These are phyloP conservation scores for Portevinia maculata DNA, from an alignment of 2,888 invertebrate species.

Conservation along the genomic window DNA sequence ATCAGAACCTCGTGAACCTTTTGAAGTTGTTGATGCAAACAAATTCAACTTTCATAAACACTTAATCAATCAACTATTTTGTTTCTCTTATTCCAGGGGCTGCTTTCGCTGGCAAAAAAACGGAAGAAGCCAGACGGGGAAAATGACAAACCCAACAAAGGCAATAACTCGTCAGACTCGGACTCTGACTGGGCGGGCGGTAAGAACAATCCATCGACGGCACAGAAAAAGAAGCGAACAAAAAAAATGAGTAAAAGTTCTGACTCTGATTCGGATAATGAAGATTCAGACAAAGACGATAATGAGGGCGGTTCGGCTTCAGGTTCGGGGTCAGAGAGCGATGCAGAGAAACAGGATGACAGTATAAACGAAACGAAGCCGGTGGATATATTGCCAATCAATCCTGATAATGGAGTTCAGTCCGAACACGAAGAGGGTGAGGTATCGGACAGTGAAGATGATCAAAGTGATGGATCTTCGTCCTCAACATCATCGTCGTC, in stretches of 20 bases:
- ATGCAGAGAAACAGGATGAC: constrained; percentile 45
- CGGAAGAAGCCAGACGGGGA: constrained; percentile 84
- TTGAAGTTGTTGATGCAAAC: too few relatives aligned
- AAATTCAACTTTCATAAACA: too few relatives aligned
- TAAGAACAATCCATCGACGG: constrained; percentile 79
- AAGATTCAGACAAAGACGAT: constrained; percentile 80
- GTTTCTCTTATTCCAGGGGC: constrained; percentile 85
- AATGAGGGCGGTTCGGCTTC: constrained; percentile 77
- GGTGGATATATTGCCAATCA: constrained; percentile 76
- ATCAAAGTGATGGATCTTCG: constrained; percentile 83
- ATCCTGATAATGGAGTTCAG: constrained; percentile 78
- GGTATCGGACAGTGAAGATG: constrained; percentile 87
- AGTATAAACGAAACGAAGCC: constrained; percentile 77
- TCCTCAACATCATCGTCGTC: constrained; percentile 77
- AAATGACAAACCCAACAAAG: constrained; percentile 83
- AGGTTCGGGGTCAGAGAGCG: constrained; percentile 25
- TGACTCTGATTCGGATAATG: constrained; percentile 81
- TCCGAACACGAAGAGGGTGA: constrained; percentile 93
- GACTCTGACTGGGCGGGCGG: constrained; percentile 83
- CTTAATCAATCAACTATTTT: neutral
- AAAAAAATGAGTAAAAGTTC: constrained; percentile 79
- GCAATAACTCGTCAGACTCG: constrained; percentile 85
- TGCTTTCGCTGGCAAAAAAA: constrained; percentile 91
- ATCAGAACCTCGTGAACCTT: too few relatives aligned
- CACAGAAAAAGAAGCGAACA: constrained; percentile 83